These are phyloP conservation scores for Lottia scabra DNA, from an alignment of 2,888 invertebrate genomes.

Conservation along the genomic window DNA sequence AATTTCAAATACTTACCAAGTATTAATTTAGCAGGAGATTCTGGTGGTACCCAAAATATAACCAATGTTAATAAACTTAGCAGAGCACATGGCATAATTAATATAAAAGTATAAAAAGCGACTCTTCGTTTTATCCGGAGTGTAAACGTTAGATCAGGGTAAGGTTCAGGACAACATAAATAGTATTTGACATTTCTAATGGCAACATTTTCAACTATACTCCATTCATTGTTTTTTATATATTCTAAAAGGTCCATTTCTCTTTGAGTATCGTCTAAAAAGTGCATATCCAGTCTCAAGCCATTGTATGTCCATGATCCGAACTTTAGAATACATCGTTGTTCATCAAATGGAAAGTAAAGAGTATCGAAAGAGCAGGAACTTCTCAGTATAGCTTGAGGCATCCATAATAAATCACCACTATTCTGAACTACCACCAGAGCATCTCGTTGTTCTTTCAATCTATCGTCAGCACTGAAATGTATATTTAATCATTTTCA, in stretches of 20 bases:
- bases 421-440: slow-evolving; percentile 58
- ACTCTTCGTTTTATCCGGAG: slow-evolving; percentile 57
- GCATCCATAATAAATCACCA: slow-evolving; percentile 62
- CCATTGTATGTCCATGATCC: slow-evolving; percentile 69
- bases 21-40: slow-evolving; percentile 68
- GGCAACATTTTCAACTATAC: slow-evolving; percentile 58
- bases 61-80: slow-evolving; percentile 67
- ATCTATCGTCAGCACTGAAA: slow-evolving; percentile 67
- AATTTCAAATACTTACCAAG: slow-evolving; percentile 58
- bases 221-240: slow-evolving; percentile 68
- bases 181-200: slow-evolving; percentile 58
- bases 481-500: slow-evolving; percentile 38
- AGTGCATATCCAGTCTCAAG: slow-evolving; percentile 58
- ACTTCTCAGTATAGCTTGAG: slow-evolving; percentile 65
- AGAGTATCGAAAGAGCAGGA: slow-evolving; percentile 68
- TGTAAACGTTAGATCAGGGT: slow-evolving; percentile 64
- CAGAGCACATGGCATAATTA: slow-evolving; percentile 68
- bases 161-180: slow-evolving; percentile 66
- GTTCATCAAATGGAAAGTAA: slow-evolving; percentile 68
- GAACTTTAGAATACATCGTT: slow-evolving; percentile 66
- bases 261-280: slow-evolving; percentile 27
- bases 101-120: slow-evolving; percentile 68
- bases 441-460: slow-evolving; percentile 67
- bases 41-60: slow-evolving; percentile 70
- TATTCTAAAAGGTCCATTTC: slow-evolving; percentile 58